Percentiles rank a stretch among this genome's conserved stretches.
These are phyloP conservation scores for Chlorops oryzae DNA, from an alignment of 1,140 invertebrate genomes.

Conservation along the genomic window DNA sequence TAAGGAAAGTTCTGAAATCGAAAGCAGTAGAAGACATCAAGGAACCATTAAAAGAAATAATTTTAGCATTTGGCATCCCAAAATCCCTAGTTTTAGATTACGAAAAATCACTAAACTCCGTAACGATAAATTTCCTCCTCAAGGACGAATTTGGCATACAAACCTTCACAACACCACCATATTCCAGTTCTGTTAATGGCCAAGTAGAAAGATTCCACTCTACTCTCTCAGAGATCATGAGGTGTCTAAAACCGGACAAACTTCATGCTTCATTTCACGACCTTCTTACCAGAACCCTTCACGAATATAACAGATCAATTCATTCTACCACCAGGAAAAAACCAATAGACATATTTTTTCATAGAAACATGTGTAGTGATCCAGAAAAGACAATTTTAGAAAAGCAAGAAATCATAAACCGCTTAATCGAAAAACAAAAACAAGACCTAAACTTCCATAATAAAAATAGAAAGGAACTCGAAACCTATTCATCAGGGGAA, in stretches of 20 bases:
- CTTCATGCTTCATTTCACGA: conserved; percentile 3
- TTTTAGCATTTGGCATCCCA: conserved; percentile 7
- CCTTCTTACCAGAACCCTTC: conserved; percentile 7
- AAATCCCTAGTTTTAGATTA: conserved; percentile 13
- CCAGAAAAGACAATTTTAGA: conserved; percentile 1
- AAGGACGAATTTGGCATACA: conserved; percentile 6
- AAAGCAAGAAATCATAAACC: conserved; percentile 4
- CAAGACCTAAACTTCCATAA: conserved; percentile 8
- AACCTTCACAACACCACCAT: conserved; percentile 8
- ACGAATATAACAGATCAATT: conserved; percentile 15
- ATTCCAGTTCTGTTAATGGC: conserved; percentile 12
- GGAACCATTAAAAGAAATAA: conserved; percentile 3
- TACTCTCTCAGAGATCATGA: conserved; percentile 17
- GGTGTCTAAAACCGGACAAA: conserved; percentile 9
- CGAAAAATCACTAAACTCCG: conserved; percentile 10
- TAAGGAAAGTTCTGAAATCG: too few relatives aligned
- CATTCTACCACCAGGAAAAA: conserved; percentile 11
- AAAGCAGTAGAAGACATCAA: too few relatives aligned
- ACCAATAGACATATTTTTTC: conserved; percentile 9
- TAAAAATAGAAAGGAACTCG: neutral
- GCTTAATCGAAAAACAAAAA: conserved; percentile 5
- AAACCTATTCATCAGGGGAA: conserved; percentile 2
- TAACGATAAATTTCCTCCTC: conserved; percentile 7
- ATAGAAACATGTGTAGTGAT: neutral
- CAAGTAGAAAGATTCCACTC: conserved; percentile 20